Evolutionary conservation across 2,797 vertebrate species (phyloP).

Genomic region (Danio kyathit): DNA sequence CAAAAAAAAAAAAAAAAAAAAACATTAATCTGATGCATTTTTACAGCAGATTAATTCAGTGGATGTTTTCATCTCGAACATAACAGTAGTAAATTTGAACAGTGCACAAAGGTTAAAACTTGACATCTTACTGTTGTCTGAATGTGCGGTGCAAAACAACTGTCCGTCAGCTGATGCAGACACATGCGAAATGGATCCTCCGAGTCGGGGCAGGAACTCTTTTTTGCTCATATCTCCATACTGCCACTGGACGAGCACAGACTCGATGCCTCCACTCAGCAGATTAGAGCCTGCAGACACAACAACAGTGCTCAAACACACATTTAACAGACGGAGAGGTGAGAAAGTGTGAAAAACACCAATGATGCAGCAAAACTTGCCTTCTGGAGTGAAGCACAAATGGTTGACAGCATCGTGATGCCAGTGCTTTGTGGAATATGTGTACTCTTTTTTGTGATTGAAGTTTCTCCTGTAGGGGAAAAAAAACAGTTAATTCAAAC

Average conservation of each 20-base stretch:
- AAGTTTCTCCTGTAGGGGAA: slow-evolving; percentile 89
- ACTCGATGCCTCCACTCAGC: slow-evolving; percentile 91
- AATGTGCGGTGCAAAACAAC: slow-evolving; percentile 87
- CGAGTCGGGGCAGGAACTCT: slow-evolving; percentile 92
- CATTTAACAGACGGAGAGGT: not conserved
- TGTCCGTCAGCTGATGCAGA: slow-evolving; percentile 85
- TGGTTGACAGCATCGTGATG: slow-evolving; percentile 88
- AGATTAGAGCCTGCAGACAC: slow-evolving; percentile 84
- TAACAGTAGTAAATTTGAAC: too few species aligned
- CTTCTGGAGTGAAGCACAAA: slow-evolving; percentile 90
- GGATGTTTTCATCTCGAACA: too few species aligned
- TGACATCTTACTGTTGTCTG: slow-evolving; percentile 90
- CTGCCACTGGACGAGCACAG: slow-evolving; percentile 94
- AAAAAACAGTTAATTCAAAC: not conserved
- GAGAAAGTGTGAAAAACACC: not conserved
- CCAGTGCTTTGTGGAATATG: slow-evolving; percentile 90
- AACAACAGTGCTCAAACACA: not conserved
- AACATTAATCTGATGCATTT: too few species aligned
- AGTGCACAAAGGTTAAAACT: too few species aligned
- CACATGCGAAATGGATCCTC: slow-evolving; percentile 87
- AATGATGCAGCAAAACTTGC: slow-evolving; percentile 67
- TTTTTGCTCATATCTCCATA: slow-evolving; percentile 79
- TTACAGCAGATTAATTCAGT: too few species aligned
- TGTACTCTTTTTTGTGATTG: slow-evolving; percentile 86
- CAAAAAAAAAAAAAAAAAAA: too few species aligned